Evolutionary conservation across 2,113 vertebrate genomes (phyloP), one percentile per base, ranked within the genome.

Genomic region (Ptilorrhoa leucosticta): DNA sequence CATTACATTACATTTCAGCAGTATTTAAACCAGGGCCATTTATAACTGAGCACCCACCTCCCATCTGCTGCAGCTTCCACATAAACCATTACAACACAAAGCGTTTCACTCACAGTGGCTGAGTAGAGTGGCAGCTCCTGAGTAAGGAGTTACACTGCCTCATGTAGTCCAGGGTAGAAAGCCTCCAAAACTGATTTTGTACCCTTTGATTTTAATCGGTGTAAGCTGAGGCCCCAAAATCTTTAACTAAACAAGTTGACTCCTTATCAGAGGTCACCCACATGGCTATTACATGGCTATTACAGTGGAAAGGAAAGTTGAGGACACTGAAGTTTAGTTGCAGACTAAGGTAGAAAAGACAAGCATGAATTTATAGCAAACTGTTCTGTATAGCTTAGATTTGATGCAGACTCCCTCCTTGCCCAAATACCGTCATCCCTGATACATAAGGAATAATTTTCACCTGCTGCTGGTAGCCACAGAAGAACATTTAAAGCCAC

Each of bases 391-490:
- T 14, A 51, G 53, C 53, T 93, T 31, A 69, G 20, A 42, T 64
- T 80, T 69, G 39, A 69, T 75, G 58, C 70, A 72, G 3, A 2
- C 28, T 44, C n/a, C 40, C 28, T 54, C 30, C 51, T 53, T 3
- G 3, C 65, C 24, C 15, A 39, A 28, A 56, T 17, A 57, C 11
- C 37, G 42, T 56, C 23, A 40, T 54, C 30, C 39, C 42, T 45
- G 42, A 27, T 63, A 42, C 19, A 15, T 26, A 58, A 54, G 18
- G 33, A 79, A 13, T 77, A 56, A 83, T 33, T 72, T 66, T 80
- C 76, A 96, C 92, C 91, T 96, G 89, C 84, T 86, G 56, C 50
- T 80, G 27, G 35, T 86, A 72, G 83, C 92, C 69, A 48, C 78
- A 76, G n/a, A 80, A 79, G 31, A 33, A 31, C 56, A 26, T 48